Evolutionary conservation across 2,113 vertebrate species (phyloP), one percentile per base, ranked within the genome.

Genomic region (Stigmatopora argus): DNA sequence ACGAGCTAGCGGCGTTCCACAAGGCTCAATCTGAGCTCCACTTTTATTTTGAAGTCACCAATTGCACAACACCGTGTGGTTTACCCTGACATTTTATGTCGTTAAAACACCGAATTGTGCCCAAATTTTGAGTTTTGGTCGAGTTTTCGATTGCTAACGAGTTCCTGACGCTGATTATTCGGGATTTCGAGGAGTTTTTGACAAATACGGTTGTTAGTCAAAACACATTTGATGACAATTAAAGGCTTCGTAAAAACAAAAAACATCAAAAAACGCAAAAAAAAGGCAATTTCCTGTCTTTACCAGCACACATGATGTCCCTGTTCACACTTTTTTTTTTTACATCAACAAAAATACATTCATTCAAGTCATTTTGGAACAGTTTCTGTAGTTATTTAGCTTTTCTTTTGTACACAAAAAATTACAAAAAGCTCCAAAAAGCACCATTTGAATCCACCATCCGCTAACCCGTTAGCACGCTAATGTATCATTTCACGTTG

Each of bases 311-410:
- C 67, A 77, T 77, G 82, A 77, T 67, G 65, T 80, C 81, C 78
- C 83, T 77, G 81, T 78, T 82, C 71, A 80, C 74, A 69, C 83
- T 82, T 82, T 85, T 81, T 84, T 72, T 82, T 85, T 86, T 81
- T 85, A 89, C 86, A 88, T 84, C 75, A 89, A 88, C 75, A 86
- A 90, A 89, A 90, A 86, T 92, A 91, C 91, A 92, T 92, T 92
- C 91, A 92, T 90, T 90, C 90, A 91, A 91, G 90, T 91, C 90
- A 91, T 91, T 92, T 91, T 90, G 88, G 88, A 91, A 91, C 87
- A 90, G 67, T 73, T 86, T 70, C 67, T 65, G 10, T 31, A 19
- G 31, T 38, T 52, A 34, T 64, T 51, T 18, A 19, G 34, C 44
- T 52, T 64, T 81, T 83, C 84, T 87, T 85, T 83, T 79, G 83